Evolutionary conservation across 2,888 invertebrate genomes (phyloP).

Genomic region (Scaptomyza parva): DNA sequence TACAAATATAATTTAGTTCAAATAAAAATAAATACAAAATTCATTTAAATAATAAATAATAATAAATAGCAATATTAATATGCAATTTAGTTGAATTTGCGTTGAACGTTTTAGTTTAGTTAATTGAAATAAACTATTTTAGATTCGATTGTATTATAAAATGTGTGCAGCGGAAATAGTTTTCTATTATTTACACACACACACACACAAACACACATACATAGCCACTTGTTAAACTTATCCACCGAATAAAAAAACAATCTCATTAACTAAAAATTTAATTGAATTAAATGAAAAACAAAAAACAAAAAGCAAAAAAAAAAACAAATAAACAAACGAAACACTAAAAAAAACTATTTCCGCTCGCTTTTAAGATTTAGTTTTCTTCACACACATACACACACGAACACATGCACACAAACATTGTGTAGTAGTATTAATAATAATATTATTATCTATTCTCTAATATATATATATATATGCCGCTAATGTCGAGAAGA

Average conservation of each 20-base stretch:
- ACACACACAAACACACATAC: slow-evolving; percentile 39
- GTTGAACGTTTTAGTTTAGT: slow-evolving; percentile 74
- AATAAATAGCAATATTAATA: slow-evolving; percentile 69
- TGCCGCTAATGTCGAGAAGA: slow-evolving; percentile 66
- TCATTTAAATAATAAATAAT: slow-evolving; percentile 34
- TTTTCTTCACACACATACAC: background rate
- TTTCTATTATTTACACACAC: slow-evolving; percentile 42
- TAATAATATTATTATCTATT: slow-evolving; percentile 18
- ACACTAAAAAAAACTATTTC: slow-evolving; percentile 52
- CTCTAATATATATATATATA: slow-evolving; percentile 35
- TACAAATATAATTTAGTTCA: slow-evolving; percentile 57
- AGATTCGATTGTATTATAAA: slow-evolving; percentile 51
- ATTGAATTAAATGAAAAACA: slow-evolving; percentile 54
- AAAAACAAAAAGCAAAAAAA: slow-evolving; percentile 18
- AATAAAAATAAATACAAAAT: slow-evolving; percentile 37
- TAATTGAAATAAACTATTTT: slow-evolving; percentile 58
- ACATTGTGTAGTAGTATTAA: slow-evolving; percentile 45
- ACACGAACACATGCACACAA: background rate
- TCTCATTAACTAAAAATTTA: slow-evolving; percentile 77
- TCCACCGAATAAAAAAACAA: slow-evolving; percentile 79
- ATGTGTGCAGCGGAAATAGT: slow-evolving; percentile 62
- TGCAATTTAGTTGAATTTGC: slow-evolving; percentile 74
- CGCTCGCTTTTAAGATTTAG: slow-evolving; percentile 52
- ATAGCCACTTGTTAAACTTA: slow-evolving; percentile 79
- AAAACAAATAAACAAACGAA: slow-evolving; percentile 12